Base-by-base conservation (phyloP, 2,797 vertebrate genomes). In the Pristis pectinata region DNA sequence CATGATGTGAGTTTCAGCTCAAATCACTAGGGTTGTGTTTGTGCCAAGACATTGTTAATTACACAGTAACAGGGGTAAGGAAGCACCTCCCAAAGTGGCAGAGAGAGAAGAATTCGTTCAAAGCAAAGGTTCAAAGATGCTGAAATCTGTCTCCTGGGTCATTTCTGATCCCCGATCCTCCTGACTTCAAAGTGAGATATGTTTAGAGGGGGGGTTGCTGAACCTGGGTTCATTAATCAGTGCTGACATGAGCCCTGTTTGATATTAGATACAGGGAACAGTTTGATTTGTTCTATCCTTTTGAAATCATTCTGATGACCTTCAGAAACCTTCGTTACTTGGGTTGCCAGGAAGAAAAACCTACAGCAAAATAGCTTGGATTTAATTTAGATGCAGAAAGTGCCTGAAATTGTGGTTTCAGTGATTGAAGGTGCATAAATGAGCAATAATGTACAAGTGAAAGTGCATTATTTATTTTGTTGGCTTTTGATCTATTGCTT, bases 81-180 rank as follows among this genome's bases (percentile, higher is more conserved):
- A 96, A 95, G 96, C 97, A 97, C 97, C 96, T 97, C 95, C 95
- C 94, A 96, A 96, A 94, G 0, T 95, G 96, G 96, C 96, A 95
- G 95, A 95, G 95, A 97, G 98, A 98, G 98, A 98, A 97, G 97
- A 96, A 97, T 96, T 95, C 97, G 98, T 99, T 99, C 98, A 99
- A 99, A 99, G 98, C 97, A 97, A 96, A 96, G 98, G 98, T 99
- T 99, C 99, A 99, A 99, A 99, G 98, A 98, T 98, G 97, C 98
- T 97, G 98, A 97, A 97, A 97, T 96, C 95, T 95, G 98, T 99
- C 99, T 99, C 99, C 97, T 95, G 99, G 98, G 99, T 98, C 98
- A 98, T 98, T 98, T 98, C 98, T 97, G 96, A 99, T 98, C 98
- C 97, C 96, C 96, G 97, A 98, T 98, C 98, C 98, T 98, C 98